Evolutionary conservation across 1,140 invertebrate genomes (phyloP).

Genomic region (Caenorhabditis tropicalis): DNA sequence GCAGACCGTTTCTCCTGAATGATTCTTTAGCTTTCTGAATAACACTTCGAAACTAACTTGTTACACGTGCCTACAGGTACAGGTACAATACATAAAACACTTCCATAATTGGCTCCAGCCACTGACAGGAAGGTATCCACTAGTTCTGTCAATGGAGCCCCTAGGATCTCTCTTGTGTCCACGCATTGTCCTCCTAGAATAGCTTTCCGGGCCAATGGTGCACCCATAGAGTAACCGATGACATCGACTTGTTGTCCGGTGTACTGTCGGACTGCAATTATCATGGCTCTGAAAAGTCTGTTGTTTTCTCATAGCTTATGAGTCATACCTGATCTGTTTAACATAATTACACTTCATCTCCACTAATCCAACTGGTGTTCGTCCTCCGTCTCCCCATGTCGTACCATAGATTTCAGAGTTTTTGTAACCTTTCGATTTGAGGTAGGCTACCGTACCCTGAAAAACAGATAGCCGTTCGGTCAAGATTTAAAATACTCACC

Average conservation of each 20-base stretch:
- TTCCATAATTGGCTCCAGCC: constrained; percentile 58
- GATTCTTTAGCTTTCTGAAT: background rate
- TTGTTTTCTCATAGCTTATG: background rate
- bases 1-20: constrained; percentile 56
- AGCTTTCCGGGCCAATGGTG: constrained; percentile 70
- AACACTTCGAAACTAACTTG: constrained; percentile 15
- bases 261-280: constrained; percentile 64
- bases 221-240: constrained; percentile 71
- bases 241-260: constrained; percentile 67
- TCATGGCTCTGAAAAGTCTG: constrained; percentile 43
- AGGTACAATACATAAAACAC: constrained; percentile 56
- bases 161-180: constrained; percentile 59
- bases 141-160: constrained; percentile 56
- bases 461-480: background rate
- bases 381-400: constrained; percentile 70
- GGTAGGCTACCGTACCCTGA: constrained; percentile 58
- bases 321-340: constrained; percentile 63
- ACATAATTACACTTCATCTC: constrained; percentile 71
- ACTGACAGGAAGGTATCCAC: constrained; percentile 60
- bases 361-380: constrained; percentile 68
- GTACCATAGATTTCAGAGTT: constrained; percentile 69
- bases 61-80: constrained; percentile 61
- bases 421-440: constrained; percentile 62
- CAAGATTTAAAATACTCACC: constrained; percentile 55
- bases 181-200: constrained; percentile 59